phyloP scores from a whole-genome alignment of 1,140 invertebrate species.

The Asobara japonica region DNA sequence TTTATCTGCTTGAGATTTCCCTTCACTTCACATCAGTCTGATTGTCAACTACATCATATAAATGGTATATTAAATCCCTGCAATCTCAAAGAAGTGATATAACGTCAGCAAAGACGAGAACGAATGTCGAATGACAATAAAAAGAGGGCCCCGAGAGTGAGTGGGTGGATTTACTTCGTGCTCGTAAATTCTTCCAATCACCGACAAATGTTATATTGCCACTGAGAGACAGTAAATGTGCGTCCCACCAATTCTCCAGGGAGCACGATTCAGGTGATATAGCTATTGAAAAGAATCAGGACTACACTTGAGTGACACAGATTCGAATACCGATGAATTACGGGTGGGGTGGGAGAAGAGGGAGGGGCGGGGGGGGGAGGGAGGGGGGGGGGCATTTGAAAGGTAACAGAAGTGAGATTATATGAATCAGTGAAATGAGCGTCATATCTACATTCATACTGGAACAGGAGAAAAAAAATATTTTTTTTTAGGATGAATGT shows the following conservation, averaged over 20 bases:
- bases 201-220: conserved; percentile 55
- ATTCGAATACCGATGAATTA: conserved; percentile 17
- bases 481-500: background rate
- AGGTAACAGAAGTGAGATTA: conserved; percentile 5
- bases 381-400: background rate
- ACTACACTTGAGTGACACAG: conserved; percentile 7
- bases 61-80: conserved; percentile 54
- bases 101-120: conserved; percentile 43
- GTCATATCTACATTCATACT: background rate
- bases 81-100: conserved; percentile 54
- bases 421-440: conserved; percentile 5
- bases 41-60: conserved; percentile 46
- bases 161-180: conserved; percentile 20
- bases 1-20: background rate
- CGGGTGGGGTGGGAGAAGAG: too few species aligned
- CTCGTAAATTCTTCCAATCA: conserved; percentile 59
- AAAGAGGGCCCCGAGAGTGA: conserved; percentile 24
- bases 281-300: background rate
- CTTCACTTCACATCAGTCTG: conserved; percentile 26
- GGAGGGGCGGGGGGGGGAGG: background rate
- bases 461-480: background rate
- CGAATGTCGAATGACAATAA: conserved; percentile 30
- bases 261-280: background rate
- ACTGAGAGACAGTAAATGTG: background rate
- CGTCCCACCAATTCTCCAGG: background rate